Evolutionary conservation across 2,888 invertebrate genomes (phyloP), one percentile per base, ranked within the genome.

Genomic region (Argyresthia albistria): DNA sequence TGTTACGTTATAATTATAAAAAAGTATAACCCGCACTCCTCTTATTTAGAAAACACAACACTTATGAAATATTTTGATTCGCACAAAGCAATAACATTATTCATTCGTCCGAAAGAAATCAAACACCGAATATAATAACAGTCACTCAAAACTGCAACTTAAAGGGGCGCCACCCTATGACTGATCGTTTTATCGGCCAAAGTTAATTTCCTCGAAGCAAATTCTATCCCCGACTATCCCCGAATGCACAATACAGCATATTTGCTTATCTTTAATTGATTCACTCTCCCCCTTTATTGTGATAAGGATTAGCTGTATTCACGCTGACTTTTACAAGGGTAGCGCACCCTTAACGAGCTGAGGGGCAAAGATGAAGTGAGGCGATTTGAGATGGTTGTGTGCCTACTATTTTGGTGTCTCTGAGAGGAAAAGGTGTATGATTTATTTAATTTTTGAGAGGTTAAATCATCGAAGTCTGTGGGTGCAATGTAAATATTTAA

Each of bases 261-360:
- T 87, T 87, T 86, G 87, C 83, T 87, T 87, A 86, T 87, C 86
- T 87, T 82, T 86, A 86, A 87, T 87, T 86, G 86, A 87, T 87
- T 86, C 82, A 83, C 79, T 87, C 67, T 81, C 79, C 75, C 83
- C 82, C 83, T 69, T 69, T 63, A 63, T 59, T 57, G 60, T 74
- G 86, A 84, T 86, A 83, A 83, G 84, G 86, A 86, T 87, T 86
- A 86, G 80, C 74, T 76, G 76, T 76, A 84, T 86, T 87, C 84
- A 83, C 78, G 79, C 80, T 80, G 79, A 80, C 83, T 86, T 87
- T 86, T 87, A 86, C 81, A 84, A 86, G 86, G 86, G 86, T 83
- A 75, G 74, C 64, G 62, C 66, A 56, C 73, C 80, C 77, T 76
- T 84, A 80, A 81, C 78, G 79, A 82, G 79, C 72, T 70, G 62